Percentiles rank a stretch among this genome's conserved stretches.
Conservation (phyloP, 2,113 vertebrate genomes). For the Datnioides undecimradiatus region DNA sequence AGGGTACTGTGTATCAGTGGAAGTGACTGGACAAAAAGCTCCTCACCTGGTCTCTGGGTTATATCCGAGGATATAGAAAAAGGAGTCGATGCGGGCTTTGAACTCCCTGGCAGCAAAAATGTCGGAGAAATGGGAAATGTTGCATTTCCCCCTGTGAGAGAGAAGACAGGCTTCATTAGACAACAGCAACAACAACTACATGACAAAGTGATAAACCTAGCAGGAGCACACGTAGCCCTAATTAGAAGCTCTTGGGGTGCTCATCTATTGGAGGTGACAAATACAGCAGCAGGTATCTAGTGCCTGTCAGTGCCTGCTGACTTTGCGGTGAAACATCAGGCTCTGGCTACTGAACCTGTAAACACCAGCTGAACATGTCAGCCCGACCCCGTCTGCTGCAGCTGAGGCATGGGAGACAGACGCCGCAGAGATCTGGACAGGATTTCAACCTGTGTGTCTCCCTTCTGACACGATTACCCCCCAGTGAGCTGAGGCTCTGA, state of each 20-base stretch:
- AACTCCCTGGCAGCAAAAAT: conserved; percentile 99
- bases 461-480: neutral
- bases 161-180: conserved; percentile 73
- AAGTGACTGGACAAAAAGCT: conserved; percentile 31
- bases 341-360: conserved; percentile 40
- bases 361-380: conserved; percentile 59
- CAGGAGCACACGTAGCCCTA: conserved; percentile 32
- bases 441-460: conserved; percentile 45
- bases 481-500: conserved; percentile 40
- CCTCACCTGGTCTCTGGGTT: conserved; percentile 99
- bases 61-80: conserved; percentile 99
- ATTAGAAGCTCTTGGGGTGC: conserved; percentile 38
- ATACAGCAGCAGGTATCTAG: conserved; percentile 54
- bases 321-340: conserved; percentile 37
- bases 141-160: conserved; percentile 95
- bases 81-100: conserved; percentile 97
- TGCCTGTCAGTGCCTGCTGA: conserved; percentile 53
- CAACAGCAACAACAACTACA: conserved; percentile 31
- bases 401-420: conserved; percentile 38
- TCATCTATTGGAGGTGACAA: conserved; percentile 53
- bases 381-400: conserved; percentile 19
- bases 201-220: conserved; percentile 39
- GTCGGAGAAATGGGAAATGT: conserved; percentile 99
- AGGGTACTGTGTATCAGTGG: conserved; percentile 21
- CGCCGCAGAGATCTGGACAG: conserved; percentile 29